Evolutionary conservation across 2,888 invertebrate species (phyloP).

Genomic region (Cephus pulcher): DNA sequence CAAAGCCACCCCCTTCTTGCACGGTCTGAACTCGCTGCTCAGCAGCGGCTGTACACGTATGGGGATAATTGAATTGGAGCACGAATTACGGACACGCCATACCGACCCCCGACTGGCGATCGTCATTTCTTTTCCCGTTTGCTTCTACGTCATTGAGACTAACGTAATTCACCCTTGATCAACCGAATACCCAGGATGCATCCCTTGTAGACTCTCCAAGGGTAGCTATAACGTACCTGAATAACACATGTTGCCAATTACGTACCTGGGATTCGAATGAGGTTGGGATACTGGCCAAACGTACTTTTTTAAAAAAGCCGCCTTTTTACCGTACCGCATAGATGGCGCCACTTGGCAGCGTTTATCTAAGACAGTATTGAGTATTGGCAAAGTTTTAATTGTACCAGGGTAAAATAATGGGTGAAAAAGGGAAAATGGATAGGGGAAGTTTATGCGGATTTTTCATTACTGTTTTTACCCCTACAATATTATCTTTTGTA

Average conservation of each 20-base stretch:
- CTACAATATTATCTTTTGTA: background rate
- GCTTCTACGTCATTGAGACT: background rate
- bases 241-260: background rate
- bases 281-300: background rate
- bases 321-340: background rate
- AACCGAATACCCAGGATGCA: background rate
- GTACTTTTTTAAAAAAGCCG: background rate
- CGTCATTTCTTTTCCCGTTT: conserved; percentile 12
- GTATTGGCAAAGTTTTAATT: background rate
- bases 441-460: background rate
- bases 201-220: background rate
- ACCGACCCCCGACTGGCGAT: background rate
- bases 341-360: background rate
- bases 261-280: background rate
- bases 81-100: conserved; percentile 23
- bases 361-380: background rate
- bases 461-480: background rate
- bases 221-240: background rate
- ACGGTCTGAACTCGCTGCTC: background rate
- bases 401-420: background rate
- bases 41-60: background rate
- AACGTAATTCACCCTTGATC: background rate
- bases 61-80: conserved; percentile 42
- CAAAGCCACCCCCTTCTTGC: background rate
- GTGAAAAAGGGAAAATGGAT: no score